Base-by-base conservation (phyloP, 2,797 vertebrate species). In the Aldrovandia affinis region DNA sequence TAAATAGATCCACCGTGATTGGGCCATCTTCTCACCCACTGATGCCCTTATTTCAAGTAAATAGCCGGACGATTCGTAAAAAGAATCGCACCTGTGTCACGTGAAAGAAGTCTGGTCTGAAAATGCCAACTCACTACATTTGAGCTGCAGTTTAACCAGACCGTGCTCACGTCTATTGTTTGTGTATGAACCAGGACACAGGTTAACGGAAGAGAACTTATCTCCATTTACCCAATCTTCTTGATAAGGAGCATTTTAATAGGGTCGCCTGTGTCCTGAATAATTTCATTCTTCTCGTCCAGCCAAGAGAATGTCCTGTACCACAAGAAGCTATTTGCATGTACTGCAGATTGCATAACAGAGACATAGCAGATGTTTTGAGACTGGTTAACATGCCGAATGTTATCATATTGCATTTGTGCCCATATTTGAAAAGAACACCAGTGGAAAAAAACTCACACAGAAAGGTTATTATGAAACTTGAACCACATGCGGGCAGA, bases 271-370 rank as follows among this genome's bases (percentile, higher is more conserved):
- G 15, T 47, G 70, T 85, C 85, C 73, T 57, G 77, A 28, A 47
- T 89, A 87, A 75, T 86, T 73, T 87, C 83, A 80, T 87, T 87
- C 68, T 61, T 36, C 83, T 47, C 33, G 82, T 85, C 63, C 47
- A 44, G 73, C 57, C 55, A 86, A 78, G 78, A 88, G 84, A 86
- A 84, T 81, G 83, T 88, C 77, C 86, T 85, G 75, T 63, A 81
- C 75, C 25, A 50, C n/a, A 15, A 70, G 65, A 47, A 59, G 73
- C 65, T 15, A 90, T 93, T 93, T 92, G 85, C 90, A 92, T 91
- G 86, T 86, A 80, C 83, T 84, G 75, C 85, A 87, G 81, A 84
- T 78, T 81, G 79, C 78, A 83, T 65, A 78, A 81, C 39, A 28
- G 28, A 33, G 33, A 28, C 22, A 42, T 15, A 54, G 36, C 63